phyloP scores from a whole-genome alignment of 2,888 invertebrate species.

The Calameuta filiformis region DNA sequence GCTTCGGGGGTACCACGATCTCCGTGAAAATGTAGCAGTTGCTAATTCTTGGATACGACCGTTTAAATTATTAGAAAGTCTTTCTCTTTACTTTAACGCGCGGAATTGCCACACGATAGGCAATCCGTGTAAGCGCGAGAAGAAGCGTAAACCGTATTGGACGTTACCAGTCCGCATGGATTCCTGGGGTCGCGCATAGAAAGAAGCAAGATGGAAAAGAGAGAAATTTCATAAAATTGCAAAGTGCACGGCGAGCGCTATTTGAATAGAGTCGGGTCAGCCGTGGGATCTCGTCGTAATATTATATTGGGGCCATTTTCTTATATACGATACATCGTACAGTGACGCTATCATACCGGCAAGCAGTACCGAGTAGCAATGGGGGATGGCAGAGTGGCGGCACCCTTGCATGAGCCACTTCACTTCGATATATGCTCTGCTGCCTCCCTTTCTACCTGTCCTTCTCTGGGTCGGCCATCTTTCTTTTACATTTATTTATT shows the following conservation, averaged over 20 bases:
- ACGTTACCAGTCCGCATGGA: neutral
- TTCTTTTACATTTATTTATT: constrained; percentile 64
- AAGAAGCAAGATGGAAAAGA: neutral
- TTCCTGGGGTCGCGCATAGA: neutral
- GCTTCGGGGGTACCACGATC: neutral
- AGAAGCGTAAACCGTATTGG: neutral
- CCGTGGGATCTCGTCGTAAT: constrained; percentile 21
- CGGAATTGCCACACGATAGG: neutral
- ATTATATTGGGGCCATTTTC: constrained; percentile 3
- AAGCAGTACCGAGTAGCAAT: neutral
- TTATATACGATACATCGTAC: constrained; percentile 12
- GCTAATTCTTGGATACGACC: neutral
- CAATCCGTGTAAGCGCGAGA: neutral
- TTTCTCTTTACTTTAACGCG: neutral
- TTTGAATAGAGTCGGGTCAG: constrained; percentile 37
- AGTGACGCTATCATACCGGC: neutral
- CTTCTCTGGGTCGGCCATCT: constrained; percentile 25
- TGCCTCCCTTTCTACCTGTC: neutral
- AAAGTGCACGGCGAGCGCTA: constrained; percentile 32
- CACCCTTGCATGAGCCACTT: neutral
- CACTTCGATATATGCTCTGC: neutral
- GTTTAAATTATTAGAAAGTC: neutral
- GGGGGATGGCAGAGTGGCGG: neutral
- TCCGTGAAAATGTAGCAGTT: neutral
- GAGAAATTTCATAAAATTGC: constrained; percentile 38